Base-by-base conservation (phyloP, 2,797 vertebrate genomes). In the Brotula barbata region DNA sequence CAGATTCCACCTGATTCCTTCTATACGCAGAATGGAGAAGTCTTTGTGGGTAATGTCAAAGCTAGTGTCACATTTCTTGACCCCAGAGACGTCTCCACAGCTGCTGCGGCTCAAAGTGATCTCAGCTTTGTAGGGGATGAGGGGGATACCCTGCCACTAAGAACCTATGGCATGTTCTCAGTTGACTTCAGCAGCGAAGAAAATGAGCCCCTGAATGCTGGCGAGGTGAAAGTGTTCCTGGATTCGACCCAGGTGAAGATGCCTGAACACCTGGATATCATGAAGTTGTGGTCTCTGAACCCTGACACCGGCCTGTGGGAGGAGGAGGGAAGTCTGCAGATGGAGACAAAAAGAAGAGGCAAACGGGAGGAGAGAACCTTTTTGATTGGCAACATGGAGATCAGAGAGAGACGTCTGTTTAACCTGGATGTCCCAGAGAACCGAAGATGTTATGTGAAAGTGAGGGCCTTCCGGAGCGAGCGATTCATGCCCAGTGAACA, bases 201-300 rank as follows among this genome's bases (percentile, higher is more conserved):
- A 64, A 92, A 88, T 0, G 95, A 98, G 71, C 80, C 93, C 0
- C 91, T 99, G 42, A 98, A 97, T 0, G 96, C 92, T 4, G 97
- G 96, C 19, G 89, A 94, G 12, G 96, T 99, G 25, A 96, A 96
- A 66, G 94, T 99, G 44, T 93, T 92, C 31, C 85, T 99, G 7
- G 96, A 99, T 70, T 91, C 96, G 0, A 79, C 90, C 46, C 96
- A 99, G 78, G 93, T 99, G 33, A 93, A 87, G 76, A 96, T 99
- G 93, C 81, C 93, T 0, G 93, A 97, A 75, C 97, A 99, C 2
- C 77, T 94, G 52, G 53, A 92, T n/a, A 85, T 74, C 13, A 98
- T 99, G 95, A 98, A 96, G 78, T 88, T 99, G 53, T 99, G 97
- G 97, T 99, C 97, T 0, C 89, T 99, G 46, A 98, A 99, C 66